Evolutionary conservation across 2,113 vertebrate genomes (phyloP), one percentile per base, ranked within the genome.

Genomic region (Cheilinus undulatus): DNA sequence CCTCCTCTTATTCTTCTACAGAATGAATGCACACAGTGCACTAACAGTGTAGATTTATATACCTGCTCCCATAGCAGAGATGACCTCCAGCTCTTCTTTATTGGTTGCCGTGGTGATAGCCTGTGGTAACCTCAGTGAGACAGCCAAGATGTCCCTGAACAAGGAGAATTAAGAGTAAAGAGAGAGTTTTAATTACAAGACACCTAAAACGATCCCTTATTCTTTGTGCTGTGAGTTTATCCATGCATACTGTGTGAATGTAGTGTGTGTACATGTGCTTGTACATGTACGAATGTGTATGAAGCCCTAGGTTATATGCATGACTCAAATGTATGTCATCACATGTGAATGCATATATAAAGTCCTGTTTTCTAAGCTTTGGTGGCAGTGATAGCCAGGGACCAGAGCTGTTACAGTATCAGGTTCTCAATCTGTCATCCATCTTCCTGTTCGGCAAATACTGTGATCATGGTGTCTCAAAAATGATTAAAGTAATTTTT

Each of bases 51-150:
- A 19, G 42, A 36, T 52, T 14, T 62, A 46, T 67, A 17, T 93
- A 99, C 98, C 96, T 91, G 93, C 91, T 22, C 96, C 96, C 83
- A 96, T 86, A 62, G 88, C 93, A 62, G 96, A 95, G 80, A 98
- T 94, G 76, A 89, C 91, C 86, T 97, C 95, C 56, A 99, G 94
- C 61, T 98, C 96, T 70, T 94, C 90, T 82, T 82, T 94, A 83
- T 85, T 95, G 26, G 60, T 93, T 73, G 96, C 95, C 70, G 91
- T 93, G n/a, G 94, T 78, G 87, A 99, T 93, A 66, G 94, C 95
- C 82, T 83, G 86, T n/a, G 98, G 97, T 81, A 97, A 86, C 87
- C 91, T 94, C 83, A 99, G 88, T 0, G 93, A 93, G 78, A 94
- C 93, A 7, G 95, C 93, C 69, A 99, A 92, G 74, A 98, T 92